Conservation (phyloP, 1,140 invertebrate species). For the Pomacea maculata region DNA sequence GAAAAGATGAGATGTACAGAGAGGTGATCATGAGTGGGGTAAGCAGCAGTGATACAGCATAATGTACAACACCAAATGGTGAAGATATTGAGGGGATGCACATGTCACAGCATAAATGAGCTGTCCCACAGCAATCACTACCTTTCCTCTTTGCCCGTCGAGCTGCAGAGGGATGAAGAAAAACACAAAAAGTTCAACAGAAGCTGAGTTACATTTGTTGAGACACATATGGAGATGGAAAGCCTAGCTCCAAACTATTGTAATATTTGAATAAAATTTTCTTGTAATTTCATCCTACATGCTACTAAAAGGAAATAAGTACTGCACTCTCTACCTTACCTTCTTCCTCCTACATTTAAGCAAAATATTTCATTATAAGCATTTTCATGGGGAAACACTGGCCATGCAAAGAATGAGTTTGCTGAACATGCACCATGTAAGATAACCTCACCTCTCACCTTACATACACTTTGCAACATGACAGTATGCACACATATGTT, state of each 20-base stretch:
- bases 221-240: not conserved
- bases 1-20: not conserved
- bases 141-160: constrained; percentile 43
- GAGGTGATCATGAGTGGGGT: not conserved
- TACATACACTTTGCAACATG: no score
- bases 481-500: no score
- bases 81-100: not conserved
- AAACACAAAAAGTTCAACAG: constrained; percentile 6
- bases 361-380: no score
- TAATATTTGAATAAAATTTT: not conserved
- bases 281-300: not conserved
- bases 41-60: no score
- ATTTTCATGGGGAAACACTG: no score
- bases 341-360: no score
- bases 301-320: not conserved
- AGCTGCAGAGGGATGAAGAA: constrained; percentile 34
- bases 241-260: not conserved
- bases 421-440: no score
- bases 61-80: not conserved
- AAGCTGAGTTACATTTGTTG: not conserved
- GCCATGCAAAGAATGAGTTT: no score
- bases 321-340: not conserved
- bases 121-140: constrained; percentile 22
- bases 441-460: no score
- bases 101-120: not conserved